These are phyloP conservation scores for Drosophila kanekoi DNA, from an alignment of 2,888 invertebrate genomes.

Conservation along the genomic window DNA sequence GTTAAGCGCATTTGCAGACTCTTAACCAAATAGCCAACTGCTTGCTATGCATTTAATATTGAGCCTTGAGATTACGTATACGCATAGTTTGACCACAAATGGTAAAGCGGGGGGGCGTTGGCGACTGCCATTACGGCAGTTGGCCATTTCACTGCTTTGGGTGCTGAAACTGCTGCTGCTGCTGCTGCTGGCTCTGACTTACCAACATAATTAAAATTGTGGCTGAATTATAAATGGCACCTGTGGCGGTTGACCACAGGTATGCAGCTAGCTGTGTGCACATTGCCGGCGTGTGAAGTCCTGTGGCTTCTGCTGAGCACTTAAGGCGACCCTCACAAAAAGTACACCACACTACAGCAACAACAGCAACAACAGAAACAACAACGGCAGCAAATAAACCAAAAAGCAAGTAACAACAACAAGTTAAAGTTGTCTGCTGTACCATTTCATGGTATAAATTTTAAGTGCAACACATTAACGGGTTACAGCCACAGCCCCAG, in stretches of 20 bases:
- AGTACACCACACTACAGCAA: conserved; percentile 20
- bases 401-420: conserved; percentile 27
- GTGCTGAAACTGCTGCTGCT: conserved; percentile 4
- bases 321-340: conserved; percentile 51
- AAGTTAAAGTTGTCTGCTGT: conserved; percentile 72
- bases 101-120: background rate
- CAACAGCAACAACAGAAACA: conserved; percentile 22
- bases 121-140: background rate
- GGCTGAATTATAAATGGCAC: conserved; percentile 77
- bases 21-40: conserved; percentile 27
- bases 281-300: conserved; percentile 56
- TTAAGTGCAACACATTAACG: conserved; percentile 77
- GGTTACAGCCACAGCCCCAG: conserved; percentile 55
- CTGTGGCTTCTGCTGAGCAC: conserved; percentile 62
- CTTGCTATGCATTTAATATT: conserved; percentile 26
- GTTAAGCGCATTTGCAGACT: conserved; percentile 38
- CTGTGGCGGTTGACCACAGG: conserved; percentile 74
- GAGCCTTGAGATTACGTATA: conserved; percentile 50
- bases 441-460: conserved; percentile 68
- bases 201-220: conserved; percentile 76
- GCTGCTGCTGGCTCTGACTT: conserved; percentile 41
- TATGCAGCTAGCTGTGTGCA: conserved; percentile 46
- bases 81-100: conserved; percentile 46
- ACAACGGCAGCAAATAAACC: conserved; percentile 25
- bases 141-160: background rate